A percentile compares a stretch with the other conserved stretches of the same genome.
phyloP scores from a whole-genome alignment of 1,140 invertebrate genomes.

The Colletes gigas region DNA sequence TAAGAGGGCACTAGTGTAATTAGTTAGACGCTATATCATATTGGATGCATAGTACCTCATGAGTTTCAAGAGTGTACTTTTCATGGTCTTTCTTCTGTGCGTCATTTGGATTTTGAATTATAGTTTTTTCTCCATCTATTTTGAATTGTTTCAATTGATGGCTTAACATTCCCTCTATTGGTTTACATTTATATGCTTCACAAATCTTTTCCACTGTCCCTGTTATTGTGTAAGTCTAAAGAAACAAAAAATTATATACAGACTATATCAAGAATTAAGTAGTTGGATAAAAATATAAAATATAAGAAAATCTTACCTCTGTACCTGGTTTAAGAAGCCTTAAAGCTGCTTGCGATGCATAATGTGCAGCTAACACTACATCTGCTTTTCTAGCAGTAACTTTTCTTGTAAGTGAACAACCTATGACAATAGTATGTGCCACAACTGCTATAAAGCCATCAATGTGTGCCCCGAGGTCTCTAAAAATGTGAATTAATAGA shows the following conservation, averaged over 20 bases:
- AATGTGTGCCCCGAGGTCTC: slow-evolving; percentile 98
- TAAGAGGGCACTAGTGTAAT: neutral
- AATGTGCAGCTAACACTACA: slow-evolving; percentile 96
- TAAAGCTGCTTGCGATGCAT: slow-evolving; percentile 96
- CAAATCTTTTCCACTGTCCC: slow-evolving; percentile 96
- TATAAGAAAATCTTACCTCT: slow-evolving; percentile 84
- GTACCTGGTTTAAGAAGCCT: slow-evolving; percentile 95
- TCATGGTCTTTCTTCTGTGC: slow-evolving; percentile 99
- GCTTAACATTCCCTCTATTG: slow-evolving; percentile 99
- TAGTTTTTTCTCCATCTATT: slow-evolving; percentile 99
- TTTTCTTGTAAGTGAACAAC: slow-evolving; percentile 87
- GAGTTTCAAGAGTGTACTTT: slow-evolving; percentile 96
- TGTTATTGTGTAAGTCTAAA: slow-evolving; percentile 95
- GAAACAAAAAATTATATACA: slow-evolving; percentile 26
- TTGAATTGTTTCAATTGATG: slow-evolving; percentile 98
- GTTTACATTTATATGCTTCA: slow-evolving; percentile 96
- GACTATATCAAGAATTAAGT: neutral
- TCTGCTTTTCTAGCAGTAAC: slow-evolving; percentile 95
- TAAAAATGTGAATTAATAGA: slow-evolving; percentile 79
- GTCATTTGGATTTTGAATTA: slow-evolving; percentile 99
- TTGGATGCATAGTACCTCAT: slow-evolving; percentile 84
- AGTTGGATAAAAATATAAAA: neutral
- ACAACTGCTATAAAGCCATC: slow-evolving; percentile 99
- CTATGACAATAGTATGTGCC: slow-evolving; percentile 97
- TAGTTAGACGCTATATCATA: neutral